phyloP scores from a whole-genome alignment of 2,797 vertebrate species.

The Anabas testudineus region DNA sequence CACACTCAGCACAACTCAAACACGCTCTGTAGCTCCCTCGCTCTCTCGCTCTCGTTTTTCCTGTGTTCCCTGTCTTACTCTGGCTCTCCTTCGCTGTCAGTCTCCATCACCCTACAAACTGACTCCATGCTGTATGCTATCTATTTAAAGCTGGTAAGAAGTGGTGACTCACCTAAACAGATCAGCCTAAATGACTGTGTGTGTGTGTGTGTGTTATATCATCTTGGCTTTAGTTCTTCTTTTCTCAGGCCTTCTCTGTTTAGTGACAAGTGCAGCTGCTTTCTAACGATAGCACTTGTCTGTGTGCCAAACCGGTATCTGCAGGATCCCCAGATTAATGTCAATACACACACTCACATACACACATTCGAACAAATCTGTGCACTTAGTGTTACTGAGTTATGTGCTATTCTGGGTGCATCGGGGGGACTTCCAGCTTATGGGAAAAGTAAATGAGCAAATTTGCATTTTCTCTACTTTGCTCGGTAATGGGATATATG shows the following conservation, averaged over 20 bases:
- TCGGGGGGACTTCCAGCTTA: slow-evolving; percentile 52
- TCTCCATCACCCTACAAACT: slow-evolving; percentile 65
- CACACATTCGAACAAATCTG: slow-evolving; percentile 20
- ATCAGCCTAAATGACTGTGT: slow-evolving; percentile 62
- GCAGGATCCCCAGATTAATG: slow-evolving; percentile 60
- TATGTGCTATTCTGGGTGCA: slow-evolving; percentile 47
- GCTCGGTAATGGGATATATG: slow-evolving; percentile 52
- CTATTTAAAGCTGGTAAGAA: slow-evolving; percentile 79
- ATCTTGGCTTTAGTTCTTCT: slow-evolving; percentile 62
- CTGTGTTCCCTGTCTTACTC: slow-evolving; percentile 40
- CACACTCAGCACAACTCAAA: slow-evolving; percentile 73
- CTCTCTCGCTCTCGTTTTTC: slow-evolving; percentile 38
- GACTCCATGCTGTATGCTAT: slow-evolving; percentile 64
- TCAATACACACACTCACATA: slow-evolving; percentile 16
- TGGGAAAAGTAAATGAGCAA: slow-evolving; percentile 51
- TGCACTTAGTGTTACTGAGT: slow-evolving; percentile 46
- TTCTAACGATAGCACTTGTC: slow-evolving; percentile 65
- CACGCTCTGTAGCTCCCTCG: slow-evolving; percentile 58
- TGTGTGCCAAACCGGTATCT: slow-evolving; percentile 57
- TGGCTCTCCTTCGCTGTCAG: slow-evolving; percentile 29
- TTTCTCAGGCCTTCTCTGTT: slow-evolving; percentile 57
- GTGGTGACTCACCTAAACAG: slow-evolving; percentile 81
- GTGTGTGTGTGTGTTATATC: slow-evolving; percentile 62
- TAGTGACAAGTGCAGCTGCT: slow-evolving; percentile 74
- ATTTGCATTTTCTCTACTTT: slow-evolving; percentile 52